Conservation (phyloP, 2,888 invertebrate species). For the Lagria hirta region DNA sequence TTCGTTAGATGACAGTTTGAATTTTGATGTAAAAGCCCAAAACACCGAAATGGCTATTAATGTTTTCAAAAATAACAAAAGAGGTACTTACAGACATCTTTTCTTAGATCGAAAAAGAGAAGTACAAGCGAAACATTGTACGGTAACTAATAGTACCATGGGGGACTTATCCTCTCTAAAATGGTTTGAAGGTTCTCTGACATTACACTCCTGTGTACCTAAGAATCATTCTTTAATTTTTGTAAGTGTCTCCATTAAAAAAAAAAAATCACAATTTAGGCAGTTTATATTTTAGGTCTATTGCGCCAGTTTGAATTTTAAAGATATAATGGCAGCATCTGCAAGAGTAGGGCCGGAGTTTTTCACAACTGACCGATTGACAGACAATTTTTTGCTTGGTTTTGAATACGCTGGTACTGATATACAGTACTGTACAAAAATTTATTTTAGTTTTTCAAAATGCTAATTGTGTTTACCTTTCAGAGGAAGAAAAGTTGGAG, state of each 20-base stretch:
- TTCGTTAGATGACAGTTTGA: conserved; percentile 63
- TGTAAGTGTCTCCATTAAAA: conserved; percentile 30
- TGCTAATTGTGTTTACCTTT: no score
- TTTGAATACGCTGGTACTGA: no score
- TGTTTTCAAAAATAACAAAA: conserved; percentile 64
- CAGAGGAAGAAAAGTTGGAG: no score
- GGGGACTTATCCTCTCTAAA: conserved; percentile 81
- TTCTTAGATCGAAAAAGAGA: conserved; percentile 59
- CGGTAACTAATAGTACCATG: conserved; percentile 71
- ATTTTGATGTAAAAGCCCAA: conserved; percentile 64
- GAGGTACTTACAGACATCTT: conserved; percentile 76
- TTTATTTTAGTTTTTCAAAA: no score
- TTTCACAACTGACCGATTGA: no score
- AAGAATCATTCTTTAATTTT: conserved; percentile 1
- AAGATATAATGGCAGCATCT: no score
- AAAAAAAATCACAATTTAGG: no score
- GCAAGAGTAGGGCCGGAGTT: no score
- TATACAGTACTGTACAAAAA: no score
- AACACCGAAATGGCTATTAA: conserved; percentile 75
- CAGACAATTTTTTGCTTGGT: no score
- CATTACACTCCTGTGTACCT: background rate
- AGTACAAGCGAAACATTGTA: conserved; percentile 65
- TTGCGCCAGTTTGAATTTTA: no score
- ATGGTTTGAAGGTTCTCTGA: conserved; percentile 71
- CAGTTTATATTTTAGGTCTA: no score